Evolutionary conservation across 2,797 vertebrate species (phyloP).

Genomic region (Sebastolobus altivelis): DNA sequence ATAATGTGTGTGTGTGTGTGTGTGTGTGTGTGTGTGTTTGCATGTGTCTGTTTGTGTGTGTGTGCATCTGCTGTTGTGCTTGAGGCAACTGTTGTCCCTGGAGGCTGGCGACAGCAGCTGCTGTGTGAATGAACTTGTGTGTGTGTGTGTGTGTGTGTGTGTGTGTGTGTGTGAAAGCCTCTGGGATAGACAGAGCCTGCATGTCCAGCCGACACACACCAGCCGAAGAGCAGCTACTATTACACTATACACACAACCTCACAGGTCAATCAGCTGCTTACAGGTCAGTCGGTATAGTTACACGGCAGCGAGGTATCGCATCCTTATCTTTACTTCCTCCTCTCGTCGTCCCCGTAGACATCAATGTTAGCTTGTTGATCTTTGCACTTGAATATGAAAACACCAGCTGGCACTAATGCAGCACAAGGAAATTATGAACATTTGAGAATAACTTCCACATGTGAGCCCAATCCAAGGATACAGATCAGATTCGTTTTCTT

Average conservation of each 20-base stretch:
- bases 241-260: slow-evolving; percentile 44
- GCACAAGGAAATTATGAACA: slow-evolving; percentile 20
- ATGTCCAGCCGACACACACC: slow-evolving; percentile 76
- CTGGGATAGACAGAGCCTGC: slow-evolving; percentile 62
- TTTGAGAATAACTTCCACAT: slow-evolving; percentile 9
- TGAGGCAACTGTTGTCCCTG: slow-evolving; percentile 57
- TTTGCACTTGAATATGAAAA: slow-evolving; percentile 33
- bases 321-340: slow-evolving; percentile 13
- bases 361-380: slow-evolving; percentile 11
- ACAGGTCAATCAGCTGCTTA: slow-evolving; percentile 63
- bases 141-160: slow-evolving; percentile 42
- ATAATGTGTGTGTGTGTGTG: slow-evolving; percentile 16
- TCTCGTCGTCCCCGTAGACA: slow-evolving; percentile 4
- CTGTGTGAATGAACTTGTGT: slow-evolving; percentile 67
- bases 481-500: slow-evolving; percentile 4
- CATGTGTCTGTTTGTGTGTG: slow-evolving; percentile 26
- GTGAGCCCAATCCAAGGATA: slow-evolving; percentile 1
- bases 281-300: slow-evolving; percentile 33
- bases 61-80: slow-evolving; percentile 71
- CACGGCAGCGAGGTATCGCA: not conserved
- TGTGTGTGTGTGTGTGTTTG: slow-evolving; percentile 25
- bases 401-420: slow-evolving; percentile 15
- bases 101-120: slow-evolving; percentile 73
- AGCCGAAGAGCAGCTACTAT: slow-evolving; percentile 63
- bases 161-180: slow-evolving; percentile 48